A percentile compares a stretch with the other conserved stretches of the same genome.
Evolutionary conservation across 1,140 invertebrate species (phyloP).

Genomic region (Hyphantria cunea): DNA sequence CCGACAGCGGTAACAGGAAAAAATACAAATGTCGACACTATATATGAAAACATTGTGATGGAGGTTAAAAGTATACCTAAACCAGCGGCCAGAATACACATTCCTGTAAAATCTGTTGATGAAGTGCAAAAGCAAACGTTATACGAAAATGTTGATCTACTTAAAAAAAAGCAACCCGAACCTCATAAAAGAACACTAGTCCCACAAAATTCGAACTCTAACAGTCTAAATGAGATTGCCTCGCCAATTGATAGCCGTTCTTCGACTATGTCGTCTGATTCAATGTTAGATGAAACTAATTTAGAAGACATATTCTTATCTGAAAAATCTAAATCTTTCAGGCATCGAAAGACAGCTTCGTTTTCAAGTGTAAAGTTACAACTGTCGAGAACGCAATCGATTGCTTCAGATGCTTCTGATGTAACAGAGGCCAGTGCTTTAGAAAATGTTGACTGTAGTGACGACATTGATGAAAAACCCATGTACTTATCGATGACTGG

Average conservation of each 20-base stretch:
- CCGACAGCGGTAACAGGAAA: slow-evolving; percentile 33
- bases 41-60: slow-evolving; percentile 67
- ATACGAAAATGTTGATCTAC: slow-evolving; percentile 64
- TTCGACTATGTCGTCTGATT: slow-evolving; percentile 70
- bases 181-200: slow-evolving; percentile 51
- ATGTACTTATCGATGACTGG: slow-evolving; percentile 70
- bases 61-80: slow-evolving; percentile 52
- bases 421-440: slow-evolving; percentile 67
- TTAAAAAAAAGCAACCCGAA: slow-evolving; percentile 49
- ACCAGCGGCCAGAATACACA: slow-evolving; percentile 62
- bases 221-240: slow-evolving; percentile 30
- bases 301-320: slow-evolving; percentile 75
- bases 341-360: slow-evolving; percentile 41
- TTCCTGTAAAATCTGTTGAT: slow-evolving; percentile 49
- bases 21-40: slow-evolving; percentile 43
- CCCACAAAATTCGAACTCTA: slow-evolving; percentile 30
- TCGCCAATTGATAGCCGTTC: slow-evolving; percentile 56
- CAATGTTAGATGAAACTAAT: slow-evolving; percentile 72
- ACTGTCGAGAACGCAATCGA: slow-evolving; percentile 52
- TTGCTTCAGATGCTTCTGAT: slow-evolving; percentile 61
- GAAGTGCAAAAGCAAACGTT: slow-evolving; percentile 43
- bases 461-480: slow-evolving; percentile 52
- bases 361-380: slow-evolving; percentile 43
- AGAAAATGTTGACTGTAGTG: slow-evolving; percentile 75
- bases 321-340: slow-evolving; percentile 72